phyloP scores from a whole-genome alignment of 53 echinoderm and acorn worm genomes.

The Echinarachnius parma region DNA sequence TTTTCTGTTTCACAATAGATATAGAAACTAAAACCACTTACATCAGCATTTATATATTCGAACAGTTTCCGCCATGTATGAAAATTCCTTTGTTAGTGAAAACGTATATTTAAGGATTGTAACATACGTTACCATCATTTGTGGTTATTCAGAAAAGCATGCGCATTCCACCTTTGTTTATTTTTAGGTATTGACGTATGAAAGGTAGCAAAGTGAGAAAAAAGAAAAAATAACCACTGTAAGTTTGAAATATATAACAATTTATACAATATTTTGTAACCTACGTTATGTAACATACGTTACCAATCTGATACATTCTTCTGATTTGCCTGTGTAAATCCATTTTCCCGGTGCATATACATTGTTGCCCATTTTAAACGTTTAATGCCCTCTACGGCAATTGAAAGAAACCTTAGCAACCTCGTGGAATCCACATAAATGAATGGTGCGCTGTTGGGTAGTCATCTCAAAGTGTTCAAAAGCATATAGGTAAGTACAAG shows the following conservation, averaged over 20 bases:
- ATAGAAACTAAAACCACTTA: background rate
- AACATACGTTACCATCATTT: slow-evolving; percentile 24
- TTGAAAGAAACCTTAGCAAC: slow-evolving; percentile 14
- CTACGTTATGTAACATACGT: slow-evolving; percentile 14
- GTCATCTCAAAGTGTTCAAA: background rate
- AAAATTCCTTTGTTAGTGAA: background rate
- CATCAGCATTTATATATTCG: background rate
- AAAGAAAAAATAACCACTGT: background rate
- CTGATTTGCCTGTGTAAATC: background rate
- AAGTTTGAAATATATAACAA: background rate
- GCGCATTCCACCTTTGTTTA: background rate
- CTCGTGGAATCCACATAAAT: background rate
- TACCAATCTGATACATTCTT: slow-evolving; percentile 10
- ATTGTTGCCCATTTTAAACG: background rate
- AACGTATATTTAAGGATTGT: slow-evolving; percentile 4
- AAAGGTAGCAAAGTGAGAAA: background rate
- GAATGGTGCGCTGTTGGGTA: background rate
- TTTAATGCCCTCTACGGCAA: background rate
- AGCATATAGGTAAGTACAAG: slow-evolving; percentile 9
- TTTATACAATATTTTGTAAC: background rate
- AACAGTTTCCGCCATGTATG: background rate
- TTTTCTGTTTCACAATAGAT: background rate
- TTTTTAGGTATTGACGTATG: slow-evolving; percentile 10
- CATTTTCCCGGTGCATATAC: background rate
- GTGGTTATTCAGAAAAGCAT: background rate